Evolutionary conservation across 1,140 invertebrate genomes (phyloP).

Genomic region (Mya arenaria): DNA sequence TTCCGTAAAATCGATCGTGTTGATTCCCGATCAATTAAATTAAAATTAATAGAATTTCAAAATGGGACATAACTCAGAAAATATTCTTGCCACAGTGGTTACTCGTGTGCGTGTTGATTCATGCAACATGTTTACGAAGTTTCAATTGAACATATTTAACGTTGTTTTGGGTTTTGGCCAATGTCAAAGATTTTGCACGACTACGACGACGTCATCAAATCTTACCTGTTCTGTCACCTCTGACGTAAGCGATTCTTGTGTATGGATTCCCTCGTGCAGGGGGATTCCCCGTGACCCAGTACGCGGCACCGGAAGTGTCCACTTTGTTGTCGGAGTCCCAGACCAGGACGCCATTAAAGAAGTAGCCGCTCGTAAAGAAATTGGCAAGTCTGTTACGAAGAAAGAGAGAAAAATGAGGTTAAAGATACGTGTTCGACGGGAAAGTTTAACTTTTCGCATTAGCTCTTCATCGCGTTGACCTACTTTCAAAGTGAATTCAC

Average conservation of each 20-base stretch:
- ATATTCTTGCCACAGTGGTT: neutral
- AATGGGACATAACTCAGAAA: too few relatives aligned
- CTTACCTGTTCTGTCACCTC: constrained; percentile 13
- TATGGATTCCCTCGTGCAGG: neutral
- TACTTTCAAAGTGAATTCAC: too few relatives aligned
- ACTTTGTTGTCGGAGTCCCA: constrained; percentile 3
- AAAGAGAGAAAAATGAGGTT: too few relatives aligned
- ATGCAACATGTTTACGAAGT: neutral
- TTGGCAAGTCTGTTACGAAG: too few relatives aligned
- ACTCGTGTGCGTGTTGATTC: neutral
- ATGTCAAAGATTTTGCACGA: neutral
- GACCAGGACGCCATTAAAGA: neutral
- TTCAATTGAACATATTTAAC: neutral
- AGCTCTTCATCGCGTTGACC: too few relatives aligned
- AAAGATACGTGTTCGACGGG: too few relatives aligned
- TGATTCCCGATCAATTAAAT: neutral
- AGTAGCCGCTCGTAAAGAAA: constrained; percentile 18
- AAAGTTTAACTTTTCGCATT: too few relatives aligned
- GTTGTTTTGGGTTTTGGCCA: neutral
- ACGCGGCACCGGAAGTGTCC: neutral
- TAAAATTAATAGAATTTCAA: neutral
- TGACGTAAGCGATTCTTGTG: constrained; percentile 25
- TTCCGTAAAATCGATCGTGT: too few relatives aligned
- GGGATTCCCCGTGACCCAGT: neutral
- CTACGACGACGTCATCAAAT: neutral